Base-by-base conservation (phyloP, 2,113 vertebrate genomes). In the Ascaphus truei region DNA sequence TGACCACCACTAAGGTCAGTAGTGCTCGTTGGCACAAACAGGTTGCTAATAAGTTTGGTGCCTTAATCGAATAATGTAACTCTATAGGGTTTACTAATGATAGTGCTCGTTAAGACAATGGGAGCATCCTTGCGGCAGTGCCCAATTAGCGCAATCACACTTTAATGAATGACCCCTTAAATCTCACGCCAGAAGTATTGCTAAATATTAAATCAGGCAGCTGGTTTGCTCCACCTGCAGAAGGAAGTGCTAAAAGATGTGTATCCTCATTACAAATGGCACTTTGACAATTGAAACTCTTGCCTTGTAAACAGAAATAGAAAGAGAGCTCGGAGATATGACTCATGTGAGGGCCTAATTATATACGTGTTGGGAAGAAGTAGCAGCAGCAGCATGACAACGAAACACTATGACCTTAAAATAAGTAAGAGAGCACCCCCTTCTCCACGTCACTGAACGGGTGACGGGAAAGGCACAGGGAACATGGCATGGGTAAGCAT, bases 271-370 rank as follows among this genome's bases (percentile, higher is more conserved):
- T 55, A 9, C 39, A 61, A 27, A 45, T 48, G 41, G 41, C 39
- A 18, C 10, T n/a, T 34, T 48, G 59, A 48, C 27, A 20, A 47
- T 33, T 56, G 52, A 33, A 56, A 33, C 5, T 16, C 41, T 33
- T 22, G 53, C 53, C 53, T 31, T 26, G 61, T 23, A 51, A 12
- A 34, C 30, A 51, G 61, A 36, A 63, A 51, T 63, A 63, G 45
- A 8, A 18, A 33, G 47, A 16, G 18, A 15, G 61, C 11, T 26
- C 20, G 18, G 7, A 33, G 53, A 48, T 34, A 23, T 63, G 61
- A 63, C 18, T 63, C 61, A 63, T 20, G 18, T 27, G 11, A 11
- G 10, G 31, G n/a, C 20, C 45, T 63, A 63, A 63, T 63, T 63
- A 63, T 63, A 63, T 50, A 50, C 36, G n/a, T 63, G 61, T 25